These are phyloP conservation scores for Magallana gigas DNA, from an alignment of 1,140 invertebrate genomes.

Conservation along the genomic window DNA sequence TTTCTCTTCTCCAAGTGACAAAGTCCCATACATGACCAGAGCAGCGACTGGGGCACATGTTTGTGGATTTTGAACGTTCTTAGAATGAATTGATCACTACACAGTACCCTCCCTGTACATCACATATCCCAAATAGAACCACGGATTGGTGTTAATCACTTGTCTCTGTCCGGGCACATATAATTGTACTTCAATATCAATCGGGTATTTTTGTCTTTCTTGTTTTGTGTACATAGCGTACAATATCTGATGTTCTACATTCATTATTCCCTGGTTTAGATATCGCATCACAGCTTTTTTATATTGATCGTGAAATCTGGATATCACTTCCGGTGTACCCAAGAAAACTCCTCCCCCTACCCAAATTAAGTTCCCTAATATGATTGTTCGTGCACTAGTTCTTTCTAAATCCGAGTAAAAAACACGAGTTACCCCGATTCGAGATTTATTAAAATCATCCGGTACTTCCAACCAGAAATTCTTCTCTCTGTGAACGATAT, in stretches of 20 bases:
- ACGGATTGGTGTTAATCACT: slow-evolving; percentile 17
- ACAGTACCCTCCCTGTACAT: slow-evolving; percentile 40
- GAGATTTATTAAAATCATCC: slow-evolving; percentile 58
- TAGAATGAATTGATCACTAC: neutral
- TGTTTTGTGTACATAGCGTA: slow-evolving; percentile 52
- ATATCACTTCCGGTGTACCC: slow-evolving; percentile 32
- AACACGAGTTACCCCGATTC: slow-evolving; percentile 63
- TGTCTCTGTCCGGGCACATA: slow-evolving; percentile 43
- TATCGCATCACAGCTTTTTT: slow-evolving; percentile 60
- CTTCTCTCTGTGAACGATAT: slow-evolving; percentile 42
- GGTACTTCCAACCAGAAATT: slow-evolving; percentile 63
- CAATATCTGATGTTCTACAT: slow-evolving; percentile 68
- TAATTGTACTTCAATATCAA: slow-evolving; percentile 47
- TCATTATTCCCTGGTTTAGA: slow-evolving; percentile 64
- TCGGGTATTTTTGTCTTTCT: slow-evolving; percentile 39
- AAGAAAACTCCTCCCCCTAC: slow-evolving; percentile 50
- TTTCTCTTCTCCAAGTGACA: too few relatives aligned
- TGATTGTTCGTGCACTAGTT: slow-evolving; percentile 49
- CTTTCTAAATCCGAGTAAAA: slow-evolving; percentile 32
- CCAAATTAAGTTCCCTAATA: slow-evolving; percentile 54
- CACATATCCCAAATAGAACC: slow-evolving; percentile 55
- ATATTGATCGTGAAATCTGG: slow-evolving; percentile 44
- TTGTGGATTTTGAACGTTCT: too few relatives aligned
- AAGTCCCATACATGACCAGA: too few relatives aligned
- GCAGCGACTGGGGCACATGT: too few relatives aligned